Conservation (phyloP, 2,888 invertebrate genomes). For the Eumacrocentrus americanus region DNA sequence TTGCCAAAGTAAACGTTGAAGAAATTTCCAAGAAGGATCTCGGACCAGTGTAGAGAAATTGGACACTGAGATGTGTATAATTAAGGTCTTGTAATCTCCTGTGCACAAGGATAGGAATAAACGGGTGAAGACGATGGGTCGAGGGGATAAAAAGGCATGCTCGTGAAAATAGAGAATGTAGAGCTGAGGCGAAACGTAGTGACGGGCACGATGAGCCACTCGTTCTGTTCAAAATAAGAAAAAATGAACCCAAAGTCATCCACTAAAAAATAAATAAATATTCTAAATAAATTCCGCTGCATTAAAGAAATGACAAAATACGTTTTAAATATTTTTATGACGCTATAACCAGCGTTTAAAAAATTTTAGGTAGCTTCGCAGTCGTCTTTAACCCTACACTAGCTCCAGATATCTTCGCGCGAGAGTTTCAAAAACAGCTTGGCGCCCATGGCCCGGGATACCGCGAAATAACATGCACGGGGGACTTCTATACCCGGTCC, state of each 20-base stretch:
- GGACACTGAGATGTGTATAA: conserved; percentile 45
- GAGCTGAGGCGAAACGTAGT: not conserved
- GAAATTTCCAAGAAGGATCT: conserved; percentile 4
- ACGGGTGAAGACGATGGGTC: no score
- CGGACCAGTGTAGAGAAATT: conserved; percentile 44
- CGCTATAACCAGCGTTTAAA: no score
- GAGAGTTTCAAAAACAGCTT: no score
- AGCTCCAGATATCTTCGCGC: no score
- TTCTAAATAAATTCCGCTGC: no score
- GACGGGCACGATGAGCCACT: not conserved
- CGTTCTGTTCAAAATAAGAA: not conserved
- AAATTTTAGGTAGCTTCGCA: no score
- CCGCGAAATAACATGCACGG: not conserved
- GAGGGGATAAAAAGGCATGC: not conserved
- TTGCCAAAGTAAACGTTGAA: not conserved
- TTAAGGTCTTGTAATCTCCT: conserved; percentile 44
- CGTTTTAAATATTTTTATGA: no score
- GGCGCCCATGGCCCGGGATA: not conserved
- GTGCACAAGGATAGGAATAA: not conserved
- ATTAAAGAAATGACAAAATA: no score
- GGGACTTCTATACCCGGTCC: no score
- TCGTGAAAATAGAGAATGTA: not conserved
- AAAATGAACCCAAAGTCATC: no score
- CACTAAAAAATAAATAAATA: no score
- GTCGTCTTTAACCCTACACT: no score